phyloP scores from a whole-genome alignment of 2,113 vertebrate genomes.

The Haemorhous mexicanus region DNA sequence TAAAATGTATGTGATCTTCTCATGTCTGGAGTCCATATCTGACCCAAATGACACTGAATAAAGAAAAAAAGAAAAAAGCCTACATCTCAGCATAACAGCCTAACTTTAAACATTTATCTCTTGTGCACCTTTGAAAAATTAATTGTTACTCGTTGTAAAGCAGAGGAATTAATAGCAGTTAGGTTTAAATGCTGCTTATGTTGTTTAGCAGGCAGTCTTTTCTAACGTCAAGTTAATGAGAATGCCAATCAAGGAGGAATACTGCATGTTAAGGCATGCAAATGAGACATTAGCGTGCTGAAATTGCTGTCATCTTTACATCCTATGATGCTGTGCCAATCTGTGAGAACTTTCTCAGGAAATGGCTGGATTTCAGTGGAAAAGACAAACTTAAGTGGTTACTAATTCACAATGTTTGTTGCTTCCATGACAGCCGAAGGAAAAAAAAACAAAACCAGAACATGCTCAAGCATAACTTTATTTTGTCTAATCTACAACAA shows the following conservation, averaged over 20 bases:
- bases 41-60: not conserved
- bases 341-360: not conserved
- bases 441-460: not conserved
- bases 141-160: not conserved
- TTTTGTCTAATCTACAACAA: constrained; percentile 2
- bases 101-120: not conserved
- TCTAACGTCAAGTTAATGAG: constrained; percentile 60
- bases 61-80: fast-evolving
- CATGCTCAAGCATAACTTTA: constrained; percentile 25
- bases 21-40: not conserved
- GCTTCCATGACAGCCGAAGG: not conserved
- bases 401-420: not conserved
- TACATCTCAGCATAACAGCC: not conserved
- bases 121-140: not conserved
- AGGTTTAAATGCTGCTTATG: constrained; percentile 37
- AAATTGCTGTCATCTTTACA: constrained; percentile 17
- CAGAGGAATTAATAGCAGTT: constrained; percentile 27
- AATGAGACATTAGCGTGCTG: not conserved
- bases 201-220: constrained; percentile 49
- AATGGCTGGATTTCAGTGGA: not conserved
- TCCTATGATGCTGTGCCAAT: not conserved
- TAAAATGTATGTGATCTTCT: not conserved
- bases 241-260: constrained; percentile 33
- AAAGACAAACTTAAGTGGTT: not conserved
- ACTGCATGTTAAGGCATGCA: constrained; percentile 19